phyloP scores from a whole-genome alignment of 2,888 invertebrate genomes.

The Junonia oenone region DNA sequence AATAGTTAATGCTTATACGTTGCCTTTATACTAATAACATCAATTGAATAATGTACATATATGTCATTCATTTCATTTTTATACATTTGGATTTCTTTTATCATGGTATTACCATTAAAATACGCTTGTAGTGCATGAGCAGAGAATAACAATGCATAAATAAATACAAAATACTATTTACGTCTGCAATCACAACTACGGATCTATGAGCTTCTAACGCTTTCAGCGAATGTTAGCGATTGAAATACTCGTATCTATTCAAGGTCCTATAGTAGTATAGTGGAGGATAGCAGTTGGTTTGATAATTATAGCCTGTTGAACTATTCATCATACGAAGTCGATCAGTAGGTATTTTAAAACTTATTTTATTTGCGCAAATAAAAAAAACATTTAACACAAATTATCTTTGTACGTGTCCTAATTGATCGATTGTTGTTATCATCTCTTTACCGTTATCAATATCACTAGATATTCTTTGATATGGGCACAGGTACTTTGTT shows the following conservation, averaged over 20 bases:
- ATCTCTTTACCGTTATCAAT: conserved; percentile 15
- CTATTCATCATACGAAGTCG: conserved; percentile 17
- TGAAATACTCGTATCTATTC: conserved; percentile 35
- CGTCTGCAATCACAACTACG: conserved; percentile 25
- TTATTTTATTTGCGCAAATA: background rate
- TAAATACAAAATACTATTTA: conserved; percentile 21
- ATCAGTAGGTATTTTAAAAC: background rate
- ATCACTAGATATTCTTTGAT: conserved; percentile 4
- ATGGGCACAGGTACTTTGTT: background rate
- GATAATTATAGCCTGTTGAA: conserved; percentile 31
- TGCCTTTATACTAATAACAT: no score
- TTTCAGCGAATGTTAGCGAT: conserved; percentile 29
- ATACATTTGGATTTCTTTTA: background rate
- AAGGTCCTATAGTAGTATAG: conserved; percentile 30
- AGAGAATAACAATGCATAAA: conserved; percentile 14
- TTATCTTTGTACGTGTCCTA: conserved; percentile 17
- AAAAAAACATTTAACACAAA: background rate
- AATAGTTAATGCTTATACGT: no score
- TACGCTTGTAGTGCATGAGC: conserved; percentile 1
- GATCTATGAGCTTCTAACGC: conserved; percentile 19
- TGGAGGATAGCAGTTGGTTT: conserved; percentile 23
- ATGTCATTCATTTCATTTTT: no score
- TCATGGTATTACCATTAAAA: background rate
- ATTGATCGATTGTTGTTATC: conserved; percentile 26
- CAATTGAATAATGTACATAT: no score